phyloP scores from a whole-genome alignment of 1,140 invertebrate genomes.

The Doryteuthis pealeii region DNA sequence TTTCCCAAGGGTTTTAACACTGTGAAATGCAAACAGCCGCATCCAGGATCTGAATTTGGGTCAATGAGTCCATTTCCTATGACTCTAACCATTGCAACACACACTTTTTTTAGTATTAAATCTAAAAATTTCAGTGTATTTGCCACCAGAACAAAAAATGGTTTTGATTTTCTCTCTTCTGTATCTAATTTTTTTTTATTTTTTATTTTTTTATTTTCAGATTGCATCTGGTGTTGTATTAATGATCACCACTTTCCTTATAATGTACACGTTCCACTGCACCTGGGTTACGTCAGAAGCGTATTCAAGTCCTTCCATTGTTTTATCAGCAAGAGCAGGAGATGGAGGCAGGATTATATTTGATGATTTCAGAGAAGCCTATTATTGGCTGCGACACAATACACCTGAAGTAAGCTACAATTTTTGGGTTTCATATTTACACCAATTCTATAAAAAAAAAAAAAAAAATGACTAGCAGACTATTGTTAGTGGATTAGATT shows the following conservation, averaged over 20 bases:
- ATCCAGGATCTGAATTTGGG: too few relatives aligned
- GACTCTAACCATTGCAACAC: too few relatives aligned
- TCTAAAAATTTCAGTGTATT: too few relatives aligned
- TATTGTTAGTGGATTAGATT: too few relatives aligned
- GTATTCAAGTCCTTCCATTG: slow-evolving; percentile 96
- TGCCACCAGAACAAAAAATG: too few relatives aligned
- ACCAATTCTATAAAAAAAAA: not conserved
- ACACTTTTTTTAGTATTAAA: too few relatives aligned
- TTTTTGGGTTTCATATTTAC: not conserved
- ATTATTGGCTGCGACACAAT: slow-evolving; percentile 97
- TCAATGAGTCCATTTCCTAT: too few relatives aligned
- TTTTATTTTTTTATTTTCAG: slow-evolving; percentile 57
- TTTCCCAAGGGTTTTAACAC: too few relatives aligned
- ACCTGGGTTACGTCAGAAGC: slow-evolving; percentile 99
- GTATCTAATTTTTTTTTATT: too few relatives aligned
- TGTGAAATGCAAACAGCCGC: too few relatives aligned
- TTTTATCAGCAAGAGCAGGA: slow-evolving; percentile 89
- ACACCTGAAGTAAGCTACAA: slow-evolving; percentile 68
- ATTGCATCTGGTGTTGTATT: slow-evolving; percentile 83
- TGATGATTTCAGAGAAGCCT: slow-evolving; percentile 97
- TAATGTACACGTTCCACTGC: slow-evolving; percentile 94
- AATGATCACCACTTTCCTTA: slow-evolving; percentile 81
- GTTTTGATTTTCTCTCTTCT: too few relatives aligned
- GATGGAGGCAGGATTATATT: slow-evolving; percentile 95
- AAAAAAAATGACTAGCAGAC: too few relatives aligned